These are phyloP conservation scores for Folsomia manolachei DNA, from an alignment of 2,888 invertebrate species.

Conservation along the genomic window DNA sequence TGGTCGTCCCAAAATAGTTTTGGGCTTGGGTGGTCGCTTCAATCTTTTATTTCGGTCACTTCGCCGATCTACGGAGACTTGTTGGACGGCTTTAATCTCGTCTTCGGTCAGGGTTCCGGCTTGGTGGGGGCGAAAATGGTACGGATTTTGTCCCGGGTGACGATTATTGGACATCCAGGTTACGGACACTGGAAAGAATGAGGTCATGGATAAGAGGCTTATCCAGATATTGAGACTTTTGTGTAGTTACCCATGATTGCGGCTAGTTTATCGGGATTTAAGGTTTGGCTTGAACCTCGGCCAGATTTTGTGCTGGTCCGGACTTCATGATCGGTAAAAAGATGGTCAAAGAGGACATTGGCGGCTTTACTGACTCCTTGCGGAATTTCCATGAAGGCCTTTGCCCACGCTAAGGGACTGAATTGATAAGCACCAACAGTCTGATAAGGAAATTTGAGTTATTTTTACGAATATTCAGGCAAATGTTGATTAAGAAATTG, in stretches of 20 bases:
- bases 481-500: not conserved
- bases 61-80: slow-evolving; percentile 1
- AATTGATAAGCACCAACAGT: not conserved
- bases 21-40: too few species aligned
- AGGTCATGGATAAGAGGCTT: not conserved
- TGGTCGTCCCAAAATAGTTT: too few species aligned
- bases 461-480: not conserved
- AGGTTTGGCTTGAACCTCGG: not conserved
- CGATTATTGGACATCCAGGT: not conserved
- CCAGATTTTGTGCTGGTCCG: not conserved
- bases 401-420: not conserved
- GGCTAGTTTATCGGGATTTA: not conserved
- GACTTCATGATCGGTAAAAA: not conserved
- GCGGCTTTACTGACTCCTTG: not conserved
- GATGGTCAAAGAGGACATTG: not conserved
- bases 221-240: not conserved
- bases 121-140: not conserved
- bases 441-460: not conserved
- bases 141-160: not conserved
- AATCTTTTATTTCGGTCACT: slow-evolving; percentile 11
- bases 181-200: not conserved
- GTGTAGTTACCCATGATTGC: not conserved
- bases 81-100: not conserved
- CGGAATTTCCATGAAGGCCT: not conserved
- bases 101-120: not conserved